Conservation (phyloP, 2,888 invertebrate species). For the Hecatera dysodea region DNA sequence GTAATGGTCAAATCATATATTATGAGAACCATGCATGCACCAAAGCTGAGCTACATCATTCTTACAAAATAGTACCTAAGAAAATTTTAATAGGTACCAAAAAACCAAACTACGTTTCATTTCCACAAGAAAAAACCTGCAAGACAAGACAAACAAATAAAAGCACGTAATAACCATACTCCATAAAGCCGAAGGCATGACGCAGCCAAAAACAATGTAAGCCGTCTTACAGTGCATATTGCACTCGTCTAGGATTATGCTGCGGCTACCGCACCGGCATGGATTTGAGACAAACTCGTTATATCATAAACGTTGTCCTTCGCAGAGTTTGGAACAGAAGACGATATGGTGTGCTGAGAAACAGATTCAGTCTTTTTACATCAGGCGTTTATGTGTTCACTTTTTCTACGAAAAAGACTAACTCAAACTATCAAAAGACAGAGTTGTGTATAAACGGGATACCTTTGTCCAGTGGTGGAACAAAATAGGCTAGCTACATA, state of each 20-base stretch:
- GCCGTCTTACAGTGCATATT: slow-evolving; percentile 63
- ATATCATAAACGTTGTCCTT: slow-evolving; percentile 56
- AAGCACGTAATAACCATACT: slow-evolving; percentile 46
- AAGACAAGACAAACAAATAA: slow-evolving; percentile 48
- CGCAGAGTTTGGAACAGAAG: slow-evolving; percentile 20
- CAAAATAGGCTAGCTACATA: background rate
- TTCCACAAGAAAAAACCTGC: slow-evolving; percentile 19
- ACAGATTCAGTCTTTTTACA: no score
- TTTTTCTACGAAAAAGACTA: no score
- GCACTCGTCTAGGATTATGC: slow-evolving; percentile 50
- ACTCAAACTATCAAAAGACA: no score
- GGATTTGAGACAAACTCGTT: slow-evolving; percentile 63
- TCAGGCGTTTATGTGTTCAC: no score
- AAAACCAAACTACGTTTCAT: slow-evolving; percentile 13
- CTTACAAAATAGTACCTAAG: background rate
- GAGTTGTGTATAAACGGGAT: no score
- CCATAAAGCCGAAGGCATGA: slow-evolving; percentile 43
- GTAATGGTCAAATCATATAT: no score
- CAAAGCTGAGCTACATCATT: no score
- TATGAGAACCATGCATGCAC: no score
- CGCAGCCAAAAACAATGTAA: slow-evolving; percentile 56
- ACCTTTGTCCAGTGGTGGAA: no score
- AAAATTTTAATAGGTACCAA: background rate
- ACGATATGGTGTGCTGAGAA: slow-evolving; percentile 15
- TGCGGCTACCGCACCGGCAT: slow-evolving; percentile 28